Evolutionary conservation across 2,888 invertebrate species (phyloP).

Genomic region (Buathra laborator): DNA sequence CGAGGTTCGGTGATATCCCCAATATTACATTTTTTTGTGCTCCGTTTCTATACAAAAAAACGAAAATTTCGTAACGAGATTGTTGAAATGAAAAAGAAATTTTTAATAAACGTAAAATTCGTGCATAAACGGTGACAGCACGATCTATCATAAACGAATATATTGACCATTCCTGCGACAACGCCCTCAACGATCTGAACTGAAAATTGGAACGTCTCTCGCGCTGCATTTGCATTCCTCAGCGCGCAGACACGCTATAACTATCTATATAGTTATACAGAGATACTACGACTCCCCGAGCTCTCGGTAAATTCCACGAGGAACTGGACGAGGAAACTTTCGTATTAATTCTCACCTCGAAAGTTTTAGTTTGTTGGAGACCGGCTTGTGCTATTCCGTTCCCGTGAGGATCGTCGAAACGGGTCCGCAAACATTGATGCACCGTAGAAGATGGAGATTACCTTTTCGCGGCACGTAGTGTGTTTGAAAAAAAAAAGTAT

Average conservation of each 20-base stretch:
- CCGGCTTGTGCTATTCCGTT: conserved; percentile 24
- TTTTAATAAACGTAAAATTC: neutral
- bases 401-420: neutral
- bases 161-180: neutral
- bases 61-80: neutral
- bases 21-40: neutral
- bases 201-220: conserved; percentile 45
- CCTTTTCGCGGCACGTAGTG: neutral
- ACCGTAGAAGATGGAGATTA: neutral
- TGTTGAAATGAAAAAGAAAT: neutral
- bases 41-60: neutral
- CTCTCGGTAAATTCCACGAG: neutral
- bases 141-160: neutral
- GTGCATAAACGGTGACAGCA: neutral
- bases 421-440: neutral
- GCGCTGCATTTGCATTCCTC: conserved; percentile 48
- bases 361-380: conserved; percentile 40
- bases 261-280: conserved; percentile 3
- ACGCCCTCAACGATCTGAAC: conserved; percentile 11
- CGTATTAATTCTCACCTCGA: conserved; percentile 49
- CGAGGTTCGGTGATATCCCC: neutral
- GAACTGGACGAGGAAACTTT: conserved; percentile 32
- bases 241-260: neutral
- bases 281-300: conserved; percentile 3
- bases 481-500: neutral